These are phyloP conservation scores for Sebastes fasciatus DNA, from an alignment of 2,113 vertebrate genomes.

Conservation along the genomic window DNA sequence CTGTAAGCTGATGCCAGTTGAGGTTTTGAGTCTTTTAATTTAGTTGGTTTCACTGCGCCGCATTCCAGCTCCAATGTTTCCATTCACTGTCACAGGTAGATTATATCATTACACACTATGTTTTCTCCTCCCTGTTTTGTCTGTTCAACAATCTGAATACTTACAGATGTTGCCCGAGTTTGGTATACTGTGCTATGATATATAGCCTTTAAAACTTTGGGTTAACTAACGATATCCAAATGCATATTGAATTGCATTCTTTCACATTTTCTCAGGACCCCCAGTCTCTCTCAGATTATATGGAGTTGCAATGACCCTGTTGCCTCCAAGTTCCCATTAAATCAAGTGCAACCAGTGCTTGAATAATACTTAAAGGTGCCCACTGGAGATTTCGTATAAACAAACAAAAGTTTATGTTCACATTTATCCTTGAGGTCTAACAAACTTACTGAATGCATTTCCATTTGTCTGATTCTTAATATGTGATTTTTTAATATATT, in stretches of 20 bases:
- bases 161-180: constrained; percentile 23
- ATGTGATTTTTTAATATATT: too few relatives aligned
- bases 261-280: background rate
- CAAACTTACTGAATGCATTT: background rate
- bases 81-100: constrained; percentile 5
- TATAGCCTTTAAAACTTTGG: background rate
- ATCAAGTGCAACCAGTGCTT: background rate
- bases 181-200: background rate
- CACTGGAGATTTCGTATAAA: background rate
- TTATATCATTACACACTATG: background rate
- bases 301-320: background rate
- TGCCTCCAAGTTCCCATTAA: background rate
- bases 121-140: background rate
- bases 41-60: background rate
- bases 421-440: background rate
- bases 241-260: background rate
- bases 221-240: background rate
- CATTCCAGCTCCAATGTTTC: background rate
- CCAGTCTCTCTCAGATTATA: background rate
- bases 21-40: background rate
- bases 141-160: constrained; percentile 3
- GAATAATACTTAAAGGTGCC: background rate
- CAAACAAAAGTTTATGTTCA: background rate
- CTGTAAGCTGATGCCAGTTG: constrained; percentile 9
- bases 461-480: background rate